Conservation (phyloP, 92 coral and sea anemone genomes). For the Epizoanthus ramosus region DNA sequence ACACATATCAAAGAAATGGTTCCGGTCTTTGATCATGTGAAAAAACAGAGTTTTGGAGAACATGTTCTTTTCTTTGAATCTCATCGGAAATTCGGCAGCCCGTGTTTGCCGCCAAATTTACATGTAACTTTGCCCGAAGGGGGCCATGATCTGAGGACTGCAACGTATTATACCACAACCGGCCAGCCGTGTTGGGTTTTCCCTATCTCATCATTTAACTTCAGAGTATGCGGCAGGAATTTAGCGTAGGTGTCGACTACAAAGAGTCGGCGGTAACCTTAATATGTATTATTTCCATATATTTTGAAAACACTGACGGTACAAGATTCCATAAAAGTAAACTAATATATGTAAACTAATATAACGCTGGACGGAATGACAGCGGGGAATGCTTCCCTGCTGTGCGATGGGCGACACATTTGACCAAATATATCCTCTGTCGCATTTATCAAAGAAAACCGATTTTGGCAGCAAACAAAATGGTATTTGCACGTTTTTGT, state of each 20-base stretch:
- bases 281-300: background rate
- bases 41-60: background rate
- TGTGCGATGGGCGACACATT: conserved; percentile 18
- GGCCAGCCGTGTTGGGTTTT: background rate
- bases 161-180: background rate
- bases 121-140: conserved; percentile 6
- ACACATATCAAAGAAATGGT: background rate
- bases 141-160: too few species aligned
- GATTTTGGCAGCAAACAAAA: conserved; percentile 30
- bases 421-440: conserved; percentile 26
- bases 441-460: conserved; percentile 30
- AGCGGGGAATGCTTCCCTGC: conserved; percentile 30
- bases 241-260: background rate
- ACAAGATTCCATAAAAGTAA: conserved; percentile 4
- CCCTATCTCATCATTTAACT: background rate
- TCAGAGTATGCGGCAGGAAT: background rate
- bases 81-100: background rate
- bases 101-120: conserved; percentile 10
- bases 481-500: conserved; percentile 35
- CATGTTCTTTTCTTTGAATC: background rate
- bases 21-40: background rate
- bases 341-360: background rate
- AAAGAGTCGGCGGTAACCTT: background rate
- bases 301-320: conserved; percentile 9
- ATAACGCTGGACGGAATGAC: background rate